Percentiles rank a stretch among this genome's conserved stretches.
Evolutionary conservation across 1,140 invertebrate species (phyloP).

Genomic region (Drosophila nigrodunni): DNA sequence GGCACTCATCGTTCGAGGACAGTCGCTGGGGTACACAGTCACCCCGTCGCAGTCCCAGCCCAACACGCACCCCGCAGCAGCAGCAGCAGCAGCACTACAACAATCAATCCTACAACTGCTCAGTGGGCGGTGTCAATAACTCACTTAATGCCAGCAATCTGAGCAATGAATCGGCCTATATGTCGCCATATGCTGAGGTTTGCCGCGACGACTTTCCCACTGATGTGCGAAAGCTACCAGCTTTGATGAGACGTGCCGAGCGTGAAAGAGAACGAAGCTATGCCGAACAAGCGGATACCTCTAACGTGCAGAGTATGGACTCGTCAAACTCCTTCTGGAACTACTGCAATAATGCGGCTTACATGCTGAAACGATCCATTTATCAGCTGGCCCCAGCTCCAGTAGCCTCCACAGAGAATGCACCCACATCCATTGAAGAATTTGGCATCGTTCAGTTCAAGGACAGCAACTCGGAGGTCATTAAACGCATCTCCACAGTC

Average conservation of each 20-base stretch:
- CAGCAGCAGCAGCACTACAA: conserved; percentile 40
- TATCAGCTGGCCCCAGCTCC: conserved; percentile 78
- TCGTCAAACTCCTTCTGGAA: conserved; percentile 81
- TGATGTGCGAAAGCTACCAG: conserved; percentile 84
- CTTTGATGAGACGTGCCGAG: conserved; percentile 80
- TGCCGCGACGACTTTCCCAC: conserved; percentile 84
- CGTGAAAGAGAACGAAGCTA: conserved; percentile 66
- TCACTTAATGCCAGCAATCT: conserved; percentile 72
- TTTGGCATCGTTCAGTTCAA: conserved; percentile 64
- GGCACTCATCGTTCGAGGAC: conserved; percentile 83
- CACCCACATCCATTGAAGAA: conserved; percentile 72
- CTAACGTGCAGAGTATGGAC: conserved; percentile 46
- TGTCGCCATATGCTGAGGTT: conserved; percentile 74
- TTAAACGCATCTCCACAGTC: conserved; percentile 76
- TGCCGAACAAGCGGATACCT: conserved; percentile 50
- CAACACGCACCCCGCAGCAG: conserved; percentile 46
- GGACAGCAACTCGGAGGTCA: conserved; percentile 80
- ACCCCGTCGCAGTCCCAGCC: conserved; percentile 62
- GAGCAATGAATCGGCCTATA: conserved; percentile 65
- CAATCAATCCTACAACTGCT: conserved; percentile 55
- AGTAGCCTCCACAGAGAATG: conserved; percentile 61
- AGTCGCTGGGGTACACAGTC: conserved; percentile 61
- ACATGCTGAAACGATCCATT: conserved; percentile 73
- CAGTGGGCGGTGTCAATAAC: conserved; percentile 50
- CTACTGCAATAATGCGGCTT: conserved; percentile 79